Base-by-base conservation (phyloP, 2,797 vertebrate species). In the Rhyacichthys aspro region DNA sequence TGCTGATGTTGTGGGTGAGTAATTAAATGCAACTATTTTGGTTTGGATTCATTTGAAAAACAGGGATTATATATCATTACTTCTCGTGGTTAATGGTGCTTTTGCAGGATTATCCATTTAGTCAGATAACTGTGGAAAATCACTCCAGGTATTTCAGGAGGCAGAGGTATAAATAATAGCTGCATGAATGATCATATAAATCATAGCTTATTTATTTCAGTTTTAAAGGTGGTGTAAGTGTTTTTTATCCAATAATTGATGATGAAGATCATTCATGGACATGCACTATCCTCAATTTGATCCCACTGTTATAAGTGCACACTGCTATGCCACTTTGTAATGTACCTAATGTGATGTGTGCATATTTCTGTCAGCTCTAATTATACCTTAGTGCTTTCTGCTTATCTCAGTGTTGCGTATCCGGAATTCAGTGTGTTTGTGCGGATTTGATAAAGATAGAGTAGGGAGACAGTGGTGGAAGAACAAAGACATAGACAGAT, bases 281-380 rank as follows among this genome's bases (percentile, higher is more conserved):
- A 28, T 28, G 67, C 23, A n/a, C 55, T 80, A 59, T 38, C 59
- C 80, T 42, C 47, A 58, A 36, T 73, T 7, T 70, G 68, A 78
- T 70, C 76, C 54, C 45, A 8, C 11, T 9, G 16, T 53, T 61
- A 41, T 44, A 14, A 49, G 48, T 38, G 59, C n/a, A 44, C 44
- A 45, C 46, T n/a, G 16, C 42, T 34, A 39, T 3, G 23, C 23
- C 23, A 28, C 23, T 39, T 9, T 39, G 48, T 43, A 16, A 46
- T 58, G 42, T 12, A 55, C 53, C 16, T 50, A n/a, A 67, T 67
- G 60, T 47, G 72, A 68, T 58, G 36, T 52, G 32, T 34, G 46
- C 48, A 41, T 34, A 28, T 70, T 74, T 74, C n/a, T 65, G 18
- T 55, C 47, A 19, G 39, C 47, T 43, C 39, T 69, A 52, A 79